These are phyloP conservation scores for Dasypolia templi DNA, from an alignment of 2,888 invertebrate species.

Conservation along the genomic window DNA sequence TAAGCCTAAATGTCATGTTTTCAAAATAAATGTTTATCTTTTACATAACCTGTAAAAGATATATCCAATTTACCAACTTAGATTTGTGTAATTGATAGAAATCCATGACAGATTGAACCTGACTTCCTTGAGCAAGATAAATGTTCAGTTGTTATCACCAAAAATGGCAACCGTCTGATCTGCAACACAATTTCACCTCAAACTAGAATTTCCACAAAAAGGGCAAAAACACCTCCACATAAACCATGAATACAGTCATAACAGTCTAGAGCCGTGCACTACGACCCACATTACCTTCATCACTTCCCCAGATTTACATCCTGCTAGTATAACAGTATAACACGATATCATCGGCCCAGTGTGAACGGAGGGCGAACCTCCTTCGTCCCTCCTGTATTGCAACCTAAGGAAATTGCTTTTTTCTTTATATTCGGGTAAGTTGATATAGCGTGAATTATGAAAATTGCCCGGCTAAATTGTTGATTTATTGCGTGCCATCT, in stretches of 20 bases:
- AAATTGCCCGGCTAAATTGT: slow-evolving; percentile 88
- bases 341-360: slow-evolving; percentile 67
- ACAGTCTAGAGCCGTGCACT: slow-evolving; percentile 38
- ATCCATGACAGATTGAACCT: no score
- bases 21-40: background rate
- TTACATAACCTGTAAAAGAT: background rate
- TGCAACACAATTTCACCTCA: slow-evolving; percentile 5
- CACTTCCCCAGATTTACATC: slow-evolving; percentile 61
- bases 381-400: slow-evolving; percentile 83
- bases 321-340: slow-evolving; percentile 47
- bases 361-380: slow-evolving; percentile 74
- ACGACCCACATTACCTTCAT: slow-evolving; percentile 61
- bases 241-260: slow-evolving; percentile 58
- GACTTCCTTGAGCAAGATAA: background rate
- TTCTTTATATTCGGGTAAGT: slow-evolving; percentile 88
- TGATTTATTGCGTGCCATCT: slow-evolving; percentile 85
- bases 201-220: slow-evolving; percentile 20
- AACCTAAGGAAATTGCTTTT: slow-evolving; percentile 89
- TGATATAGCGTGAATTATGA: slow-evolving; percentile 90
- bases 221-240: slow-evolving; percentile 34
- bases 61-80: background rate
- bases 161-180: background rate
- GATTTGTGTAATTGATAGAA: background rate
- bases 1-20: no score
- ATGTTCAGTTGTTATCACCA: background rate